Percentiles rank a stretch among this genome's conserved stretches.
phyloP scores from a whole-genome alignment of 2,888 invertebrate genomes.

The Oxyscelio sp. region DNA sequence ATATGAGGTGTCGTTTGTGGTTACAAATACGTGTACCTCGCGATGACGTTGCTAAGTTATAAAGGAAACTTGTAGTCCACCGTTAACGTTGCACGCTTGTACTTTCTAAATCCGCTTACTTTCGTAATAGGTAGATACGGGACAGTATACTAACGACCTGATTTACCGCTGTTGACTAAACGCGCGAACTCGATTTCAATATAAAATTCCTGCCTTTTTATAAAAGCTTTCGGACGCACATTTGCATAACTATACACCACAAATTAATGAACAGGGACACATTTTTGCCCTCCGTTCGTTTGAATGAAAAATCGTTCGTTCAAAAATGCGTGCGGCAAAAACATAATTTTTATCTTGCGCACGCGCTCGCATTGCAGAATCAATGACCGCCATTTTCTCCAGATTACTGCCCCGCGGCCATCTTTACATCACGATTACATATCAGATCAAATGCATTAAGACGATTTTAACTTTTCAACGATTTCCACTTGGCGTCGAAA shows the following conservation, averaged over 20 bases:
- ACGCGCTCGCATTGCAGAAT: constrained; percentile 54
- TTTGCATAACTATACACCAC: too few relatives aligned
- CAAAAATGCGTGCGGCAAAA: too few relatives aligned
- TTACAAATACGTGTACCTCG: constrained; percentile 28
- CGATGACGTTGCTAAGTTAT: constrained; percentile 35
- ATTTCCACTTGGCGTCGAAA: neutral
- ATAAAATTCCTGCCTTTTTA: constrained; percentile 47
- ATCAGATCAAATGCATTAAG: constrained; percentile 56
- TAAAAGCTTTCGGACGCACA: too few relatives aligned
- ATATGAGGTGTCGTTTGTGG: too few relatives aligned
- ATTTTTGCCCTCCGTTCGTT: too few relatives aligned
- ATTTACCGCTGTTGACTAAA: constrained; percentile 53
- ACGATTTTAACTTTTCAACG: constrained; percentile 10
- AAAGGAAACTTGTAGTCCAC: constrained; percentile 72
- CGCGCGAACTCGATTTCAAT: constrained; percentile 67
- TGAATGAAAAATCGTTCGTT: too few relatives aligned
- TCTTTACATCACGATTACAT: constrained; percentile 77
- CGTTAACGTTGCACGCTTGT: constrained; percentile 86
- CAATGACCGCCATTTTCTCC: constrained; percentile 81
- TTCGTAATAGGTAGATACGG: constrained; percentile 84
- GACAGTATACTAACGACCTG: constrained; percentile 71
- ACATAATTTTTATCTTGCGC: constrained; percentile 38
- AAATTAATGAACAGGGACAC: too few relatives aligned
- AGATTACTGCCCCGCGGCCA: constrained; percentile 80
- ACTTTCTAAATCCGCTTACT: constrained; percentile 89